Conservation (phyloP, 1,140 invertebrate genomes). For the Plodia interpunctella region DNA sequence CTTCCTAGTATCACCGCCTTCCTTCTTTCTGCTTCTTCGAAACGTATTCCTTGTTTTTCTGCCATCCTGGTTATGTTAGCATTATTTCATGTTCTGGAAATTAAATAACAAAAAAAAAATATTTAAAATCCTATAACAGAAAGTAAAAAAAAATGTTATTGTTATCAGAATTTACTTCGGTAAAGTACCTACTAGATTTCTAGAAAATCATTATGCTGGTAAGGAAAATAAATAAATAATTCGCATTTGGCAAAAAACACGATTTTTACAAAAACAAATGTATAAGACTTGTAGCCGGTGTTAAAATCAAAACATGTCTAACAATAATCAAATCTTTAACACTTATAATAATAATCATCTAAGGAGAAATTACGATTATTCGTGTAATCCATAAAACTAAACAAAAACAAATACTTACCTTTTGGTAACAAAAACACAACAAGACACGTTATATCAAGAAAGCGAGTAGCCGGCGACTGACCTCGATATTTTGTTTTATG, state of each 20-base stretch:
- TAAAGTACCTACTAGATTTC: too few species aligned
- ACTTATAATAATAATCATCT: too few species aligned
- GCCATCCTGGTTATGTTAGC: conserved; percentile 44
- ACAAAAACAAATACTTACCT: neutral
- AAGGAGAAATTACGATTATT: too few species aligned
- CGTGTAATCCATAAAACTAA: neutral
- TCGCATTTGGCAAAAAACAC: too few species aligned
- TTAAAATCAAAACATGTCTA: neutral
- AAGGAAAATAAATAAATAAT: too few species aligned
- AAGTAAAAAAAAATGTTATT: too few species aligned
- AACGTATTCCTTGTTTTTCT: conserved; percentile 56
- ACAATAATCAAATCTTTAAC: neutral
- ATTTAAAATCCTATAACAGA: too few species aligned
- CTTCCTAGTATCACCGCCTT: conserved; percentile 40
- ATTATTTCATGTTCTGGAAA: neutral
- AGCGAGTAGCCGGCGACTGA: neutral
- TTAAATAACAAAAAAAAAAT: too few species aligned
- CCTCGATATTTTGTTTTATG: neutral
- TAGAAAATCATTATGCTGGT: too few species aligned
- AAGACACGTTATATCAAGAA: neutral
- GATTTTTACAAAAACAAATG: too few species aligned
- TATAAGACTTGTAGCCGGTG: neutral
- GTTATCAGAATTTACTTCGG: too few species aligned
- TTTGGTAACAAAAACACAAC: neutral
- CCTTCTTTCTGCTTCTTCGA: conserved; percentile 57